Conservation (phyloP, 2,113 vertebrate species). For the Pyxicephalus adspersus region DNA sequence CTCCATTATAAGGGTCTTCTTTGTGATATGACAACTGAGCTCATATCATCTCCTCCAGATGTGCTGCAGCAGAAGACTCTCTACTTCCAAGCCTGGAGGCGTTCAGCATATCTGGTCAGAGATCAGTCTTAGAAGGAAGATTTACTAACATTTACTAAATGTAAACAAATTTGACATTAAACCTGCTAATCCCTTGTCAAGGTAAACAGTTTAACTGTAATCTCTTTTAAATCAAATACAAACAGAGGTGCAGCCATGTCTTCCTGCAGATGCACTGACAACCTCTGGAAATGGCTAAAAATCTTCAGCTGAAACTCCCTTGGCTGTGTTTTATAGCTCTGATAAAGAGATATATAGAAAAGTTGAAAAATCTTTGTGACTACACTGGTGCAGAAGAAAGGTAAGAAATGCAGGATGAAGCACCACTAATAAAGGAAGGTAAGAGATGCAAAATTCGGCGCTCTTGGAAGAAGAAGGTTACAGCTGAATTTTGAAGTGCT, state of each 20-base stretch:
- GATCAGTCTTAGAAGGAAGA: neutral
- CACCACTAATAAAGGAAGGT: too few relatives aligned
- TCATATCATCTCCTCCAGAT: constrained; percentile 34
- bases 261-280: neutral
- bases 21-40: neutral
- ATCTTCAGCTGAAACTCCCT: neutral
- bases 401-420: too few relatives aligned
- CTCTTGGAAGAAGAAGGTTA: neutral
- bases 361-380: neutral
- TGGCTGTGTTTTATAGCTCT: neutral
- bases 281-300: neutral
- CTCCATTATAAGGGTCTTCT: constrained; percentile 27
- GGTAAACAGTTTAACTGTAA: neutral
- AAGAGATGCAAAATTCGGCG: too few relatives aligned
- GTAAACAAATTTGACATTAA: constrained; percentile 22
- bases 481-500: too few relatives aligned
- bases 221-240: constrained; percentile 1
- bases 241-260: neutral
- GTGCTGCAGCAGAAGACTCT: constrained; percentile 16
- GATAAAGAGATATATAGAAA: neutral
- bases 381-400: too few relatives aligned
- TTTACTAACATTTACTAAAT: constrained; percentile 6
- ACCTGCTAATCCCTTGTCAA: constrained; percentile 10
- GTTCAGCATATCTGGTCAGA: neutral
- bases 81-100: neutral